Base-by-base conservation (phyloP, 2,888 invertebrate species). In the Pristionchus fissidentatus region DNA sequence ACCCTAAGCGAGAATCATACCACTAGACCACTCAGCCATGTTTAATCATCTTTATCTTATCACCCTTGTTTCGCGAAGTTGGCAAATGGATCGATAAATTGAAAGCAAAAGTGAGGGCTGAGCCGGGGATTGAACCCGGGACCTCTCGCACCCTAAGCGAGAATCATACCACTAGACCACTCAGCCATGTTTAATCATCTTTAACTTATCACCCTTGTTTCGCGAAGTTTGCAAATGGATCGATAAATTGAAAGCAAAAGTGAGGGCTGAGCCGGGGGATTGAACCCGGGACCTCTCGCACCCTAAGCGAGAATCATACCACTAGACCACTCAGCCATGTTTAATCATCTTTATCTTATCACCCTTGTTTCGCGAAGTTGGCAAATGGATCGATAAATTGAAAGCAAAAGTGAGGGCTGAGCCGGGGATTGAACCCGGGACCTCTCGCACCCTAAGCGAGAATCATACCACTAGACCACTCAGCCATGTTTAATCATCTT, bases 401-500 rank as follows among this genome's bases (percentile, higher is more conserved):
- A 70, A 26, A 26, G 49, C 79, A 79, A 79, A 79, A 79, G 19
- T 19, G 15, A 13, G 87, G 87, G 87, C 87, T 87, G 83, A 86
- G 87, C 89, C 89, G 89, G 89, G 89, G 89, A 89, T 91, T 87
- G 91, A 91, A 88, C 91, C 89, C 91, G 91, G 91, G 92, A 92
- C 92, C 92, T 92, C 91, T 92, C 91, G 92, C 92, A 92, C 92
- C 91, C 92, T 91, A 92, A 92, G 91, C 92, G 91, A 92, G 90
- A 92, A 92, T 92, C 92, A 92, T 92, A 91, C 92, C 92, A 91
- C 92, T 92, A 92, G 92, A 92, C 92, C 92, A 92, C 89, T 88
- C 86, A 86, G 87, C 87, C 86, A 85, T 57, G 83, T 10, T 22
- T 55, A 8, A 13, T 4, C 10, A 60, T 41, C 41, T 70, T 35